phyloP scores from a whole-genome alignment of 2,888 invertebrate genomes.

The Apamea crenata region DNA sequence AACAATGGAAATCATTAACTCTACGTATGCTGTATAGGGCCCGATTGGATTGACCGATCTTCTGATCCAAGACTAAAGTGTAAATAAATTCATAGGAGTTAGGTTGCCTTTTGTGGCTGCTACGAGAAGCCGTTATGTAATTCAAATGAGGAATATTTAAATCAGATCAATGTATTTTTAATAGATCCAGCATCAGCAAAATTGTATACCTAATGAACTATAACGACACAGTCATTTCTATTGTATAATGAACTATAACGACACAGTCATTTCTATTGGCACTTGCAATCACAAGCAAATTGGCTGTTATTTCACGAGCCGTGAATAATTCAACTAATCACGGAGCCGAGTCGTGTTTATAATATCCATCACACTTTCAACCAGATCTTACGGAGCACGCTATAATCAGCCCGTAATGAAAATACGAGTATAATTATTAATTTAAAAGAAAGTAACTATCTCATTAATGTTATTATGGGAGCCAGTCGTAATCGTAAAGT shows the following conservation, averaged over 20 bases:
- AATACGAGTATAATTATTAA: constrained; percentile 43
- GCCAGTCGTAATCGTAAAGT: constrained; percentile 19
- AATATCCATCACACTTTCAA: constrained; percentile 53
- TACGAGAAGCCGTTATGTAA: background rate
- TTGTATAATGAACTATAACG: constrained; percentile 31
- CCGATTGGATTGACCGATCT: background rate
- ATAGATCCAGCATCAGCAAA: constrained; percentile 5
- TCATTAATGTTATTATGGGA: constrained; percentile 31
- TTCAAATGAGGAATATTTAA: background rate
- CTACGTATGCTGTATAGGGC: background rate
- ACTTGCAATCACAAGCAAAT: constrained; percentile 42
- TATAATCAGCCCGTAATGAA: constrained; percentile 44
- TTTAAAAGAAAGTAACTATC: constrained; percentile 33
- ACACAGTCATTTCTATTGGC: constrained; percentile 13
- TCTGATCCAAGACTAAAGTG: background rate
- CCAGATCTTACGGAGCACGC: constrained; percentile 43
- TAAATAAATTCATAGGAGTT: background rate
- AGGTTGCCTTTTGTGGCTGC: background rate
- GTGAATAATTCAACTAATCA: constrained; percentile 49
- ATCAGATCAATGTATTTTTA: constrained; percentile 10
- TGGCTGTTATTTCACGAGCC: constrained; percentile 48
- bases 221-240: constrained; percentile 20
- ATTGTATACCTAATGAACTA: constrained; percentile 29
- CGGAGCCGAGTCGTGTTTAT: constrained; percentile 41
- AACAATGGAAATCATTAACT: background rate